Conservation (phyloP, 2,113 vertebrate species). For the Passer montanus region DNA sequence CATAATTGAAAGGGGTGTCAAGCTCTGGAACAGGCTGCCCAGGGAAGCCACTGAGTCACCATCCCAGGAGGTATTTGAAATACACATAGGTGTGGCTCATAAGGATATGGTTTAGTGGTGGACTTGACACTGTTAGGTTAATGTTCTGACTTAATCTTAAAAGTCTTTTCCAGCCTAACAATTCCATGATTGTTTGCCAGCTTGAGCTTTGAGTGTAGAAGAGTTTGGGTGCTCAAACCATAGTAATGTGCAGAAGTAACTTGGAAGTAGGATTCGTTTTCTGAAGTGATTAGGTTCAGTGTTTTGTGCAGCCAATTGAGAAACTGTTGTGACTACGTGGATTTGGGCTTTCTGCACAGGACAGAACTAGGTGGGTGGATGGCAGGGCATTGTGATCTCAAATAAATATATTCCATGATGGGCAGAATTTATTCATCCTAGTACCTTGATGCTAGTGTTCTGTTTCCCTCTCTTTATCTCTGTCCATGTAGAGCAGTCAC, state of each 20-base stretch:
- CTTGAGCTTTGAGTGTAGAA: background rate
- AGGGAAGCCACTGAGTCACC: background rate
- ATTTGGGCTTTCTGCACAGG: background rate
- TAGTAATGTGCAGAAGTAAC: background rate
- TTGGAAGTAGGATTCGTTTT: background rate
- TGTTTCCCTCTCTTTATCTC: background rate
- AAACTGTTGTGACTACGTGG: accelerated
- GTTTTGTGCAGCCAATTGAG: background rate
- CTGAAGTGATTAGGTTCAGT: background rate
- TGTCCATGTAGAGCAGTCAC: background rate
- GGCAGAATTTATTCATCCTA: background rate
- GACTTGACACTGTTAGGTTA: background rate
- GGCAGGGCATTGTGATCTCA: background rate
- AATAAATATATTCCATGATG: background rate
- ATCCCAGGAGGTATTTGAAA: background rate
- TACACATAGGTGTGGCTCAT: background rate
- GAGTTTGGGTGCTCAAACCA: background rate
- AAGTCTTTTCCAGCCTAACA: background rate
- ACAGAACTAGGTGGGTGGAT: background rate
- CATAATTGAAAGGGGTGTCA: background rate
- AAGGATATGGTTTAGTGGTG: background rate
- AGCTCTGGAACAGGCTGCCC: background rate
- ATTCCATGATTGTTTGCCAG: background rate
- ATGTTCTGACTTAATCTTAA: background rate
- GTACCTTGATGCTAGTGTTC: background rate